phyloP scores from a whole-genome alignment of 2,888 invertebrate genomes.

The Mesorhabditis spiculigera region DNA sequence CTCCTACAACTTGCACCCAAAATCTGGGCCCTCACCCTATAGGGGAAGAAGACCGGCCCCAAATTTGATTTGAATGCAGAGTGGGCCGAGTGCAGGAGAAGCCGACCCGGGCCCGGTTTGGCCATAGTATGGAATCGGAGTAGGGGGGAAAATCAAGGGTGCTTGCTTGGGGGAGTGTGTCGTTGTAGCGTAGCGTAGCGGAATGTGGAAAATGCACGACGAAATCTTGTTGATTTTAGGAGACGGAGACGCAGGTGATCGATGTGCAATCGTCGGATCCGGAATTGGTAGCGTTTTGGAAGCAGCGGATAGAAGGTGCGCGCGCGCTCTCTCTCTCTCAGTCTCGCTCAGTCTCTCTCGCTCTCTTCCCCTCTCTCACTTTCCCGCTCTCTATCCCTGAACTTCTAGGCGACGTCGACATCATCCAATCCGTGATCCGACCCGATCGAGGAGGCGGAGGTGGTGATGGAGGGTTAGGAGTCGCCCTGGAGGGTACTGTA shows the following conservation, averaged over 20 bases:
- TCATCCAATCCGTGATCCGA: constrained; percentile 36
- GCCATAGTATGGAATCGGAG: background rate
- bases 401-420: constrained; percentile 22
- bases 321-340: constrained; percentile 26
- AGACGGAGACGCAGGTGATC: constrained; percentile 50
- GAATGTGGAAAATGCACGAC: background rate
- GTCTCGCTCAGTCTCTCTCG: constrained; percentile 17
- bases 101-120: background rate
- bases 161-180: background rate
- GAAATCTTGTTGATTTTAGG: constrained; percentile 24
- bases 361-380: too few relatives aligned
- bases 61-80: constrained; percentile 5
- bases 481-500: constrained; percentile 83
- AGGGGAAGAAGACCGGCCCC: background rate
- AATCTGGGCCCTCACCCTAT: too few relatives aligned
- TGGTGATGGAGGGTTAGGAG: constrained; percentile 76
- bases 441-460: constrained; percentile 46
- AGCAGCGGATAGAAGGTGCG: constrained; percentile 25
- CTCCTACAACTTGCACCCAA: too few relatives aligned
- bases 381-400: too few relatives aligned
- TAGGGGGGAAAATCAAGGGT: background rate
- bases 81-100: background rate
- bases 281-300: constrained; percentile 39
- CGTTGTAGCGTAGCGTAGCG: background rate
- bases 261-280: constrained; percentile 52